Percentiles rank a stretch among this genome's conserved stretches.
These are phyloP conservation scores for Willisornis vidua DNA, from an alignment of 2,113 vertebrate species.

Conservation along the genomic window DNA sequence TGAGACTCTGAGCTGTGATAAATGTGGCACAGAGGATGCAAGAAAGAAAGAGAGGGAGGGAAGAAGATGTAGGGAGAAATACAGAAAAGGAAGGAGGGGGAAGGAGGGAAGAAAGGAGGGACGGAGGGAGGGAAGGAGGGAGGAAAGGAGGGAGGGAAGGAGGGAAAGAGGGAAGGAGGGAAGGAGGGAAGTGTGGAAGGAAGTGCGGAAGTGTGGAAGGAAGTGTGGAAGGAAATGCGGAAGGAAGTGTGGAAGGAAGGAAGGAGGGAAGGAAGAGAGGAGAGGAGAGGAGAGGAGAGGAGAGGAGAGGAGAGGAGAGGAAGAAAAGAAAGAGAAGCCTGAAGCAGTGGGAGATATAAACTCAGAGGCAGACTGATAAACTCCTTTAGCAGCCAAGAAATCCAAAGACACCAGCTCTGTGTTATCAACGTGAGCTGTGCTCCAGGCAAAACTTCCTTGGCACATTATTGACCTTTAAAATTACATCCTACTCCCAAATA, in stretches of 20 bases:
- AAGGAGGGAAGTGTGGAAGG: too few relatives aligned
- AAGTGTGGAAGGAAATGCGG: too few relatives aligned
- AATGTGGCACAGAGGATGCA: background rate
- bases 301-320: too few relatives aligned
- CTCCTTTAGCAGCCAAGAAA: slow-evolving; percentile 4
- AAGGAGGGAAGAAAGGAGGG: too few relatives aligned
- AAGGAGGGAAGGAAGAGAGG: background rate
- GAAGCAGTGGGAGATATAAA: background rate
- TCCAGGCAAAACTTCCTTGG: slow-evolving; percentile 40
- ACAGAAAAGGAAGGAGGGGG: too few relatives aligned
- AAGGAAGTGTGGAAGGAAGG: too few relatives aligned
- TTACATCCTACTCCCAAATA: slow-evolving; percentile 47
- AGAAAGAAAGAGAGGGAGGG: background rate
- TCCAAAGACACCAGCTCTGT: background rate
- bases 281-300: accelerated
- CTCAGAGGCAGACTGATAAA: background rate
- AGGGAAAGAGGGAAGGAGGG: too few relatives aligned
- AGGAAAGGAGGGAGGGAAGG: too few relatives aligned
- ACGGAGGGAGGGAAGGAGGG: too few relatives aligned
- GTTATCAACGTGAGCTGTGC: background rate
- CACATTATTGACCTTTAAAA: slow-evolving; percentile 60
- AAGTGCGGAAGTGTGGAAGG: too few relatives aligned
- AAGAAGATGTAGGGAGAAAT: background rate
- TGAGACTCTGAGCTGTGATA: background rate
- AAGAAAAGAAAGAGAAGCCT: background rate